A percentile compares a stretch with the other conserved stretches of the same genome.
These are phyloP conservation scores for Gasteruption jaculator DNA, from an alignment of 2,888 invertebrate genomes.

Conservation along the genomic window DNA sequence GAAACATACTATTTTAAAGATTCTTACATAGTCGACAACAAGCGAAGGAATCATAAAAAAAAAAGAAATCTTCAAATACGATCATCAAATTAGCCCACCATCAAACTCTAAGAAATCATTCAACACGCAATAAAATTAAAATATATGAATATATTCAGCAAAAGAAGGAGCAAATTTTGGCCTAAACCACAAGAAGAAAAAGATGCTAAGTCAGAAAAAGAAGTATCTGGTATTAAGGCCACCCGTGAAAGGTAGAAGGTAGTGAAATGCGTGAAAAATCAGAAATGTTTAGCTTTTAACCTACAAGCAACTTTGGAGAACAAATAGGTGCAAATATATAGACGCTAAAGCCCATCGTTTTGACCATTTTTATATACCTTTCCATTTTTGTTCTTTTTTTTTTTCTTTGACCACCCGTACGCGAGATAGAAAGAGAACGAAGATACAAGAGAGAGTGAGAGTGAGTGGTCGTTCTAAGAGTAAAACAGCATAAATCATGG, in stretches of 20 bases:
- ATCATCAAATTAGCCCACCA: too few relatives aligned
- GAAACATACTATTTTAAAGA: too few relatives aligned
- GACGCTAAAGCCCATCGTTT: slow-evolving; percentile 14
- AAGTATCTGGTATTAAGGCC: too few relatives aligned
- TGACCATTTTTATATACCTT: background rate
- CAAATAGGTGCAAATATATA: slow-evolving; percentile 33
- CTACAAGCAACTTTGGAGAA: slow-evolving; percentile 30
- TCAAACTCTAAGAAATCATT: too few relatives aligned
- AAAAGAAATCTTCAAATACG: too few relatives aligned
- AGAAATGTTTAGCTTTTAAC: slow-evolving; percentile 38
- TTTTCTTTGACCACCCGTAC: slow-evolving; percentile 26
- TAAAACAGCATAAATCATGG: slow-evolving; percentile 10
- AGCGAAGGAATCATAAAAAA: too few relatives aligned
- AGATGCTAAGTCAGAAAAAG: slow-evolving; percentile 21
- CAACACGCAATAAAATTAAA: too few relatives aligned
- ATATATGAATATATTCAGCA: too few relatives aligned
- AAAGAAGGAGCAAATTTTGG: too few relatives aligned
- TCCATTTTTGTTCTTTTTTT: background rate
- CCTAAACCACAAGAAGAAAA: slow-evolving; percentile 21
- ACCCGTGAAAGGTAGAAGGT: slow-evolving; percentile 23
- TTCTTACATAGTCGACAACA: too few relatives aligned
- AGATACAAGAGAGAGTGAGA: too few relatives aligned
- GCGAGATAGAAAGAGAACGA: slow-evolving; percentile 21
- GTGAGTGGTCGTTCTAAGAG: too few relatives aligned
- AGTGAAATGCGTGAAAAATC: slow-evolving; percentile 43